Percentiles rank a stretch among this genome's conserved stretches.
Evolutionary conservation across 2,888 invertebrate species (phyloP).

Genomic region (Tachina fera): DNA sequence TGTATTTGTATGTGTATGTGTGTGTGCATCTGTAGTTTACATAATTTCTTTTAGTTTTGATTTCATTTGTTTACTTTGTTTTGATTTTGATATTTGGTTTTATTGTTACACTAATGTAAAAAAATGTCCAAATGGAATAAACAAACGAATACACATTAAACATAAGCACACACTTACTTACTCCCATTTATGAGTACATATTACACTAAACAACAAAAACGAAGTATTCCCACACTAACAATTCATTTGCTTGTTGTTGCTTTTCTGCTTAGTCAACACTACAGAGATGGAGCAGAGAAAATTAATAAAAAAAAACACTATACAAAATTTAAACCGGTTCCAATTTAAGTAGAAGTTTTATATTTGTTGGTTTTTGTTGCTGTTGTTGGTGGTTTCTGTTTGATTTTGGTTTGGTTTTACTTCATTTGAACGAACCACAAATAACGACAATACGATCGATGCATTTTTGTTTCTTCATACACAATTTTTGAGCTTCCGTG

Average conservation of each 20-base stretch:
- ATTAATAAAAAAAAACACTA: slow-evolving; percentile 21
- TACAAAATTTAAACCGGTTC: slow-evolving; percentile 69
- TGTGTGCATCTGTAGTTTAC: slow-evolving; percentile 17
- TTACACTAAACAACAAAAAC: slow-evolving; percentile 11
- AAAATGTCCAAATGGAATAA: slow-evolving; percentile 29
- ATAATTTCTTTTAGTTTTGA: slow-evolving; percentile 52
- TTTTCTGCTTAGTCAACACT: slow-evolving; percentile 65
- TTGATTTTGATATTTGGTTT: slow-evolving; percentile 64
- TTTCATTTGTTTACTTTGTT: slow-evolving; percentile 67
- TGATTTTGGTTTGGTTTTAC: slow-evolving; percentile 56
- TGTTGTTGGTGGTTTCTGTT: slow-evolving; percentile 46
- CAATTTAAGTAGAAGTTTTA: slow-evolving; percentile 63
- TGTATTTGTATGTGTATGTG: background rate
- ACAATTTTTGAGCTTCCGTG: slow-evolving; percentile 66
- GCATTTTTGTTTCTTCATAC: slow-evolving; percentile 49
- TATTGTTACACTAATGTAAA: slow-evolving; percentile 56
- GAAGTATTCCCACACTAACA: slow-evolving; percentile 63
- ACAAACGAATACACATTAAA: slow-evolving; percentile 2
- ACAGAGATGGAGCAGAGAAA: slow-evolving; percentile 15
- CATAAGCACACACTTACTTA: slow-evolving; percentile 10
- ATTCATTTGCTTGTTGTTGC: slow-evolving; percentile 9
- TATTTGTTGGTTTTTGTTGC: slow-evolving; percentile 43
- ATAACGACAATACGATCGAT: slow-evolving; percentile 54
- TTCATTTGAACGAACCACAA: slow-evolving; percentile 64
- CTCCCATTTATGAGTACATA: background rate